Base-by-base conservation (phyloP, 53 echinoderm and acorn worm species). In the Crossaster papposus region DNA sequence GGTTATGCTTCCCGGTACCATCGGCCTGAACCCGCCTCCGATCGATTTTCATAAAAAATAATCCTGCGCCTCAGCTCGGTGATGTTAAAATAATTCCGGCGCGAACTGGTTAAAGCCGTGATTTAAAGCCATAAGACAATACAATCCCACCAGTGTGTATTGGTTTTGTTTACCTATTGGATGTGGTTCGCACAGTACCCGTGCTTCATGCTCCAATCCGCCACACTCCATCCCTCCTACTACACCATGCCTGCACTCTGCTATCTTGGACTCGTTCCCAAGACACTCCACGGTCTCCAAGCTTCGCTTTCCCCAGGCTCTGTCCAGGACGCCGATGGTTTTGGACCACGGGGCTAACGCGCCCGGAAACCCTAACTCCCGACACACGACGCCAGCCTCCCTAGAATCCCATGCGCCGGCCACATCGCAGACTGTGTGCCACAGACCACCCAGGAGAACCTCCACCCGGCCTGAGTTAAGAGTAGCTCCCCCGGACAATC, bases 391-490 rank as follows among this genome's bases (percentile, higher is more conserved):
- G 28, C 65, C 22, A 38, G 83, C 83, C 7, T 70, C 83, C 36
- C 83, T 50, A 29, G 70, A 70, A 51, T 70, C 70, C 83, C 83
- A 83, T 9, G 68, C 51, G 26, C 70, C 44, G 26, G 22, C 34
- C 30, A 30, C 50, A 36, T 83, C 83, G 50, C 83, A 83, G 26
- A 83, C 83, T 18, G 83, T 70, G 24, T 83, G 83, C 83, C 83
- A 83, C 23, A 44, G 23, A 17, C 52, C 70, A 23, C 65, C 37
- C 11, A 83, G 70, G 50, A 68, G 44, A n/a, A 83, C 36, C 83
- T 83, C 83, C 35, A 83, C n/a, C 50, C 83, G 83, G 68, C 83
- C 83, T 14, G 83, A 17, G 70, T 83, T 83, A 29, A 70, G 71
- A 28, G 83, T 70, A 4, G 83, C 24, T 36, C 83, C 83, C 70